phyloP scores from a whole-genome alignment of 2,113 vertebrate species.

The Balaeniceps rex region DNA sequence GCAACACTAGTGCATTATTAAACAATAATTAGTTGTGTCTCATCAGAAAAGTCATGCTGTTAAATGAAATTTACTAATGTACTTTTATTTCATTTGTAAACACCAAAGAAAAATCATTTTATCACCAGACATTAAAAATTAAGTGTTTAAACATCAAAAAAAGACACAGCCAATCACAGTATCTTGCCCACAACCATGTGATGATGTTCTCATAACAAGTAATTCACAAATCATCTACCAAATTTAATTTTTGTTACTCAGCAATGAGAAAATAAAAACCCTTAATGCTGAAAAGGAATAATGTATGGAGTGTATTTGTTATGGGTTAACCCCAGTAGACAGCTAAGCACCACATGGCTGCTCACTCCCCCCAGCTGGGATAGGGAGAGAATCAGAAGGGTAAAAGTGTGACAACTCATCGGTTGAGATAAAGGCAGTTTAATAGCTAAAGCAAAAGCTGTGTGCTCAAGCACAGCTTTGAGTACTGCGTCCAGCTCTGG shows the following conservation, averaged over 20 bases:
- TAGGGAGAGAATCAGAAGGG: neutral
- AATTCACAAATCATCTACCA: neutral
- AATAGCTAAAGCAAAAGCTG: neutral
- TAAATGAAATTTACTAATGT: conserved; percentile 4
- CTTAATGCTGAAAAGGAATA: neutral
- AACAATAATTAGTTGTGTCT: neutral
- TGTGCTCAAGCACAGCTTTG: too few relatives aligned
- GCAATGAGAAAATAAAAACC: neutral
- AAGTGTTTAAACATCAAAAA: neutral
- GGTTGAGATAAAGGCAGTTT: neutral
- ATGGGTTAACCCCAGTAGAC: neutral
- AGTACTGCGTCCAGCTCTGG: too few relatives aligned
- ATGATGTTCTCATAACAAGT: neutral
- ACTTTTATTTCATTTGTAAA: neutral
- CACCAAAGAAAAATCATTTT: neutral
- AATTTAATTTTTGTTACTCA: neutral
- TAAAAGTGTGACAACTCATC: neutral
- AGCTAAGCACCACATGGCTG: neutral
- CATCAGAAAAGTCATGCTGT: neutral
- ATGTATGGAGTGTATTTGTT: neutral
- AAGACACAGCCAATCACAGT: neutral
- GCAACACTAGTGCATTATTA: neutral
- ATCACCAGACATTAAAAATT: neutral
- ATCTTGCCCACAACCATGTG: neutral
- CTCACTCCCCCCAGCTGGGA: neutral